phyloP scores from a whole-genome alignment of 2,888 invertebrate genomes.

The Cerastis rubricosa region DNA sequence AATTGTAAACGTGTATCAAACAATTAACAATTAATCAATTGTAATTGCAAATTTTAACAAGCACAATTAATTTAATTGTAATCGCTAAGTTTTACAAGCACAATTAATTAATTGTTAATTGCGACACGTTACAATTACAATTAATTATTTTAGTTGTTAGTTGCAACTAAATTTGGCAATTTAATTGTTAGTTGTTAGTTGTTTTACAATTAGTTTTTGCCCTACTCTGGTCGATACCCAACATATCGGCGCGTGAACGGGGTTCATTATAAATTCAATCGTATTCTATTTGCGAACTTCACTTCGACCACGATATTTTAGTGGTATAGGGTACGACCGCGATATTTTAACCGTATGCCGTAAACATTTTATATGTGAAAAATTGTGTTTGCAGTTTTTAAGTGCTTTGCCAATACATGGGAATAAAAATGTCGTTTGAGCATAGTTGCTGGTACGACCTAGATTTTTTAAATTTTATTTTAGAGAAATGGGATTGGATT shows the following conservation, averaged over 20 bases:
- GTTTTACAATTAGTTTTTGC: too few species aligned
- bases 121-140: too few species aligned
- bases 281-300: slow-evolving; percentile 54
- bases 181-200: too few species aligned
- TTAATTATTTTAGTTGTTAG: too few species aligned
- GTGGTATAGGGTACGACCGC: slow-evolving; percentile 24
- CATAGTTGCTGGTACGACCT: slow-evolving; percentile 31
- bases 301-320: slow-evolving; percentile 48
- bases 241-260: slow-evolving; percentile 58
- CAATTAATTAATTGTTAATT: too few species aligned
- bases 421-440: slow-evolving; percentile 52
- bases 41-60: too few species aligned
- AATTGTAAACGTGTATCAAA: too few species aligned
- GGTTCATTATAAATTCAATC: slow-evolving; percentile 66
- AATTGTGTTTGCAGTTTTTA: slow-evolving; percentile 62
- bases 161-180: too few species aligned
- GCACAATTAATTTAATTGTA: too few species aligned
- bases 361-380: slow-evolving; percentile 56
- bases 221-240: too few species aligned
- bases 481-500: slow-evolving; percentile 25
- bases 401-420: slow-evolving; percentile 57
- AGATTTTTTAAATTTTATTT: slow-evolving; percentile 34
- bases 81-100: too few species aligned
- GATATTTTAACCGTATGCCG: slow-evolving; percentile 45
- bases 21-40: too few species aligned